These are phyloP conservation scores for Ceryle rudis DNA, from an alignment of 2,797 vertebrate genomes.

Conservation along the genomic window DNA sequence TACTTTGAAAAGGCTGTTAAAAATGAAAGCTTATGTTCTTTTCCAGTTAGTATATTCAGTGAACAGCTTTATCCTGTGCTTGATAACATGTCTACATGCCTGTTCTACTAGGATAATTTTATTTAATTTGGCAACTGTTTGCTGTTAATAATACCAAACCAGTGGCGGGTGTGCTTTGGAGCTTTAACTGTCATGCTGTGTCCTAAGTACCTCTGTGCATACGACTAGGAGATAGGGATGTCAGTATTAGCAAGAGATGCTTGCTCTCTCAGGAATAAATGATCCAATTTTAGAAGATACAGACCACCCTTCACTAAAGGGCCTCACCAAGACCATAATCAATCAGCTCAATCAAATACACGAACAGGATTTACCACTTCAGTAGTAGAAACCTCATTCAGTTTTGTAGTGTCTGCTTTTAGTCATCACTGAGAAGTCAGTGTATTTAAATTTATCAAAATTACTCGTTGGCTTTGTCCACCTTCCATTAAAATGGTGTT, in stretches of 20 bases:
- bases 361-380: background rate
- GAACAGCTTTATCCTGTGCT: background rate
- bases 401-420: background rate
- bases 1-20: background rate
- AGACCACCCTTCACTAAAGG: background rate
- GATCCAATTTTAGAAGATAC: background rate
- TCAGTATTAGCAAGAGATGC: background rate
- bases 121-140: background rate
- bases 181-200: fast-evolving
- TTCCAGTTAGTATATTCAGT: background rate
- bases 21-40: background rate
- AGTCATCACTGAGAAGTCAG: background rate
- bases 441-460: background rate
- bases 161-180: background rate
- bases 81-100: fast-evolving
- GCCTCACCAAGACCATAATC: background rate
- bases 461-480: background rate
- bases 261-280: background rate
- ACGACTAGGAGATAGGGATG: background rate
- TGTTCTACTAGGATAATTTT: background rate
- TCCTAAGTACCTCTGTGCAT: background rate
- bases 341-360: background rate
- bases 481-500: background rate
- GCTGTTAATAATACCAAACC: background rate
- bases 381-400: background rate